Evolutionary conservation across 2,888 invertebrate genomes (phyloP).

Genomic region (Periphyllus acericola): DNA sequence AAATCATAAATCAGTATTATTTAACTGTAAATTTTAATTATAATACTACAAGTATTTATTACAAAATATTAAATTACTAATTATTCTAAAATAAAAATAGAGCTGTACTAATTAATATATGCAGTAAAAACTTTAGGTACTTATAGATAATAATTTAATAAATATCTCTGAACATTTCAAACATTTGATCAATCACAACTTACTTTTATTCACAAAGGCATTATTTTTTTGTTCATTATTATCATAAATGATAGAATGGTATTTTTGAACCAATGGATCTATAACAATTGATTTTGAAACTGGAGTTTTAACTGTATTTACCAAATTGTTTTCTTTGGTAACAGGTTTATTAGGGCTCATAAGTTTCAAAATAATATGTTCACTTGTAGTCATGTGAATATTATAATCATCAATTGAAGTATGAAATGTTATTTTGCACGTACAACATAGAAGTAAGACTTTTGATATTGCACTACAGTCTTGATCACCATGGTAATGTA

Average conservation of each 20-base stretch:
- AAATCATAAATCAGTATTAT: too few relatives aligned
- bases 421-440: conserved; percentile 23
- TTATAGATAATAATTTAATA: too few relatives aligned
- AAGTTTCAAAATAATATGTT: conserved; percentile 43
- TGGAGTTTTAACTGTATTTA: neutral
- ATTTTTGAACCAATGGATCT: neutral
- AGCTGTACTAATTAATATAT: too few relatives aligned
- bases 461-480: neutral
- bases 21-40: too few relatives aligned
- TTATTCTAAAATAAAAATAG: too few relatives aligned
- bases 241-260: neutral
- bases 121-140: too few relatives aligned
- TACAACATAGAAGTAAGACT: neutral
- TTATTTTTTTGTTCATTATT: neutral
- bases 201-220: neutral
- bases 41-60: too few relatives aligned
- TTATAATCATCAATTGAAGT: neutral
- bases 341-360: neutral
- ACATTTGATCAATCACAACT: neutral
- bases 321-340: neutral
- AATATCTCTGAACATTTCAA: too few relatives aligned
- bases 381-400: conserved; percentile 22
- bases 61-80: too few relatives aligned
- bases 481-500: neutral
- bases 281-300: neutral